phyloP scores from a whole-genome alignment of 2,888 invertebrate genomes.

The Phlogophora meticulosa region DNA sequence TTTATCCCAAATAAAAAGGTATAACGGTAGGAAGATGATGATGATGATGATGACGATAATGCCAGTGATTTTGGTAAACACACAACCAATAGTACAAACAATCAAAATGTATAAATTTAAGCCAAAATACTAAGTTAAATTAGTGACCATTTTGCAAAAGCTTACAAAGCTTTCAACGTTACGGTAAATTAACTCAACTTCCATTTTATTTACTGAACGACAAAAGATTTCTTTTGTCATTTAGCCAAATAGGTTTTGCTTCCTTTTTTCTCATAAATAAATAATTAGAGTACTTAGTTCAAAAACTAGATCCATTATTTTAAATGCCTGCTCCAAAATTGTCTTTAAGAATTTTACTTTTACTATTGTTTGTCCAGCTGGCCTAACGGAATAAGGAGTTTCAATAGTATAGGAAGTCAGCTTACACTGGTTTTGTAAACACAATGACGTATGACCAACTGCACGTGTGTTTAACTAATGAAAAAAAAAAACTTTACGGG shows the following conservation, averaged over 20 bases:
- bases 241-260: conserved; percentile 1
- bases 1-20: no score
- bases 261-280: no score
- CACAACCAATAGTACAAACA: no score
- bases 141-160: background rate
- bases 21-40: no score
- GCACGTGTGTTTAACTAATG: no score
- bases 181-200: background rate
- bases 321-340: background rate
- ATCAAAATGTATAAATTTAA: no score
- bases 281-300: background rate
- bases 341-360: no score
- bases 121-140: background rate
- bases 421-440: background rate
- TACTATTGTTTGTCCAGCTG: background rate
- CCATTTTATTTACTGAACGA: background rate
- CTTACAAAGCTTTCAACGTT: background rate
- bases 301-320: background rate
- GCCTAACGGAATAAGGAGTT: background rate
- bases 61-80: no score
- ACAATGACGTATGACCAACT: no score
- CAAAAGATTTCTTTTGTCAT: background rate
- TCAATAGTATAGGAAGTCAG: background rate
- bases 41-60: no score
- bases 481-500: no score